A percentile compares a stretch with the other conserved stretches of the same genome.
These are phyloP conservation scores for Leucosticte australis DNA, from an alignment of 2,113 vertebrate genomes.

Conservation along the genomic window DNA sequence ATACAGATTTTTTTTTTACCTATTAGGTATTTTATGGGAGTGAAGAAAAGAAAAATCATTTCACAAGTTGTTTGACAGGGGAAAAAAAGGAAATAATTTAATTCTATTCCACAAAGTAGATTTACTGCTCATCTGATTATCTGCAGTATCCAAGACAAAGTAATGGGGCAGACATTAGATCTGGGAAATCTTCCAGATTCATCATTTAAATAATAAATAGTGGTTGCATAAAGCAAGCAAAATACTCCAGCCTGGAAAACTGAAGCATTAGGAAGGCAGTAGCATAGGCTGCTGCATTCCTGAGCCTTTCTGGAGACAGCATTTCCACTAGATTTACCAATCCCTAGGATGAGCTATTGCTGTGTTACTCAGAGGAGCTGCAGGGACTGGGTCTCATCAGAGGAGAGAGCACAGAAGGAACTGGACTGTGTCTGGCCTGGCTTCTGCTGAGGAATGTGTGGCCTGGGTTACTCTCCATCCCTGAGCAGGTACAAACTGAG, in stretches of 20 bases:
- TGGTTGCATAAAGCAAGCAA: background rate
- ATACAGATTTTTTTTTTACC: background rate
- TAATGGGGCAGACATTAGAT: background rate
- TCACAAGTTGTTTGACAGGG: background rate
- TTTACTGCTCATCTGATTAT: slow-evolving; percentile 12
- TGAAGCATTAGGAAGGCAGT: background rate
- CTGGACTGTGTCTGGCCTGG: background rate
- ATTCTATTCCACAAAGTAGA: background rate
- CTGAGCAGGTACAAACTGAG: background rate
- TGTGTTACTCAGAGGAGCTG: background rate
- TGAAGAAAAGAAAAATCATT: slow-evolving; percentile 26
- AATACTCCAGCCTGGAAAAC: background rate
- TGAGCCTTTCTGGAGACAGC: background rate
- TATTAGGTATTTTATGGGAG: background rate
- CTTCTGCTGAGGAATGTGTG: background rate
- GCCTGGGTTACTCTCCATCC: background rate
- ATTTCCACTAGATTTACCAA: background rate
- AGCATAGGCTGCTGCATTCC: background rate
- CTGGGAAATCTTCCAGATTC: slow-evolving; percentile 24
- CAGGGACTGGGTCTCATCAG: background rate
- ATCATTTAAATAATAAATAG: slow-evolving; percentile 32
- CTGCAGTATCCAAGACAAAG: background rate
- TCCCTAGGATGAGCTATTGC: background rate
- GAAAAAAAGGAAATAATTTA: background rate
- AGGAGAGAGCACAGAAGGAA: background rate